Base-by-base conservation (phyloP, 1,140 invertebrate species). In the Zelostemma sp. region DNA sequence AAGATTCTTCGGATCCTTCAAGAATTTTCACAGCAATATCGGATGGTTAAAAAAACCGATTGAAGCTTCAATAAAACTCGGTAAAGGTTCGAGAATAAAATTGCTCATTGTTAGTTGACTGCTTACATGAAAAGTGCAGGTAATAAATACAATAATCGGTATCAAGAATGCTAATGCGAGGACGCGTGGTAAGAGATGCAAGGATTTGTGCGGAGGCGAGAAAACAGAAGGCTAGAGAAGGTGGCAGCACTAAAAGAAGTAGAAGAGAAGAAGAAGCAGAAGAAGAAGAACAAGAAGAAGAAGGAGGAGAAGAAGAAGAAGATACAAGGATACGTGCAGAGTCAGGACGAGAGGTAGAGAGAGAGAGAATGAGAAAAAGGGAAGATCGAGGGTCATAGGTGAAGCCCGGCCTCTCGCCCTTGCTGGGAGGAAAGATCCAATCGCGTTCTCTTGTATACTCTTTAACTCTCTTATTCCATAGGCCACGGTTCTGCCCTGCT, bases 331-430 rank as follows among this genome's bases (percentile, higher is more conserved):
- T 45, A 70, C 64, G 72, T 70, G 47, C 43, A 15, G 11, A 38
- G 41, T 1, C 31, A 33, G 19, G 19, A 68, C 55, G 47, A 59
- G 43, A 51, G 59, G 50, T 63, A 68, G 54, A 68, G 57, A 50
- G 48, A 69, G 65, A 48, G 64, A 46, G 64, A 76, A 56, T 54
- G 68, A 61, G 65, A 59, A 64, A 55, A 68, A 51, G 56, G 62
- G 68, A 60, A 74, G 72, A 75, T 64, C 66, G 74, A 69, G 76
- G 80, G 82, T 83, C 80, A 83, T 79, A 84, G 82, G 81, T 83
- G 81, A 82, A 75, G 78, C 75, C 77, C 79, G 66, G 81, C 80
- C 80, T 81, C 79, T 82, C 80, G 75, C 80, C 78, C 80, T 81
- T 73, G 75, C 77, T 75, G 70, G 74, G 61, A 75, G 61, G 74